Evolutionary conservation across 2,888 invertebrate species (phyloP).

Genomic region (Eristalis pertinax): DNA sequence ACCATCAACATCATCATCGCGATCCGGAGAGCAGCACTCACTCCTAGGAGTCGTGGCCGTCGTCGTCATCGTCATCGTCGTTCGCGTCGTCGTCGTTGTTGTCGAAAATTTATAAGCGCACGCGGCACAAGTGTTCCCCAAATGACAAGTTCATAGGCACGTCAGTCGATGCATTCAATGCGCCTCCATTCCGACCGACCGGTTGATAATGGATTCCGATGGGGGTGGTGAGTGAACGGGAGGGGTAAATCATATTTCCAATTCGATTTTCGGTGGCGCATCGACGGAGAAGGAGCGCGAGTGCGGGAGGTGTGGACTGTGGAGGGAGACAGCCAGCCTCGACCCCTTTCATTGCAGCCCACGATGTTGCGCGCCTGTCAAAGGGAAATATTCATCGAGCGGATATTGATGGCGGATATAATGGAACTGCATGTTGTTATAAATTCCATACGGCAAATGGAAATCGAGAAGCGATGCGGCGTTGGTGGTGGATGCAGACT

Average conservation of each 20-base stretch:
- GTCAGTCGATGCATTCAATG: constrained; percentile 34
- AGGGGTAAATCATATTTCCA: constrained; percentile 44
- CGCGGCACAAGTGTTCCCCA: constrained; percentile 35
- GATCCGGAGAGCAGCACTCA: background rate
- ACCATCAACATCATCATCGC: constrained; percentile 43
- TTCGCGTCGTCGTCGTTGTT: background rate
- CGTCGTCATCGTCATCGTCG: background rate
- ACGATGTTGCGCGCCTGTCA: constrained; percentile 44
- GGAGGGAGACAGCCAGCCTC: background rate
- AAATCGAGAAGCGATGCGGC: constrained; percentile 4
- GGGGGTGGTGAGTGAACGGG: background rate
- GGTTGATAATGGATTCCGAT: constrained; percentile 17
- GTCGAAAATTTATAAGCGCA: constrained; percentile 42
- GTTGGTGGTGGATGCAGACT: background rate
- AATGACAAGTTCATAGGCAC: constrained; percentile 37
- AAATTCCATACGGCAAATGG: constrained; percentile 62
- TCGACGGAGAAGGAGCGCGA: background rate
- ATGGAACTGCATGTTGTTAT: constrained; percentile 68
- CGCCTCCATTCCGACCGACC: constrained; percentile 34
- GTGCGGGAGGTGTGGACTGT: background rate
- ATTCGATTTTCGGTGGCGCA: constrained; percentile 38
- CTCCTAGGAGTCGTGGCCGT: background rate
- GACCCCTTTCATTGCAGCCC: background rate
- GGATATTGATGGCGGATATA: constrained; percentile 71
- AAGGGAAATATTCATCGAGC: constrained; percentile 71